Conservation (phyloP, 2,797 vertebrate genomes). For the Catostomus latipinnis region DNA sequence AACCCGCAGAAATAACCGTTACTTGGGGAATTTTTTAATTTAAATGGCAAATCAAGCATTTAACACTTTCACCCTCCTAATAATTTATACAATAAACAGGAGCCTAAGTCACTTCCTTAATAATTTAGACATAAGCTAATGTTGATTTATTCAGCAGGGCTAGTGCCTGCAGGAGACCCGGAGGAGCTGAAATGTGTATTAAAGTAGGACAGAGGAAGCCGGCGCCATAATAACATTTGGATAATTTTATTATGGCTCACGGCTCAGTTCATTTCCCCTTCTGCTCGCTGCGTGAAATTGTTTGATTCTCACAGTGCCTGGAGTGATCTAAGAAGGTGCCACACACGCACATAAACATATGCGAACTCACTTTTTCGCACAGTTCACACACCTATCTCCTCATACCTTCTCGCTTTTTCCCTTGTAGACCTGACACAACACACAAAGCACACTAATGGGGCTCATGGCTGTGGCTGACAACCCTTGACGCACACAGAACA, state of each 20-base stretch:
- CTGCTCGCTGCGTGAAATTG: constrained; percentile 99
- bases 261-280: constrained; percentile 99
- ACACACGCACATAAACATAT: constrained; percentile 45
- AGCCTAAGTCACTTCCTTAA: constrained; percentile 98
- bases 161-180: constrained; percentile 89
- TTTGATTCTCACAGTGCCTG: constrained; percentile 97
- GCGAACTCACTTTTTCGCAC: constrained; percentile 43
- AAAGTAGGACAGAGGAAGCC: constrained; percentile 99
- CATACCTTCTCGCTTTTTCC: constrained; percentile 4
- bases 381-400: constrained; percentile 1
- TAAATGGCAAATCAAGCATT: constrained; percentile 53
- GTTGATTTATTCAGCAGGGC: constrained; percentile 99
- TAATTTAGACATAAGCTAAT: constrained; percentile 99
- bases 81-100: constrained; percentile 99
- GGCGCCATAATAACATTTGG: constrained; percentile 99
- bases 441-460: constrained; percentile 65
- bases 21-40: constrained; percentile 53
- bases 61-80: constrained; percentile 69
- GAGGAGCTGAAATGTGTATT: constrained; percentile 97
- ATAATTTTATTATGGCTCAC: constrained; percentile 99
- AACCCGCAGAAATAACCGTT: constrained; percentile 25
- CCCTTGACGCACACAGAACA: constrained; percentile 55
- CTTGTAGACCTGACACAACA: background rate
- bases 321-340: constrained; percentile 78
- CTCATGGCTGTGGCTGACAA: constrained; percentile 66